These are phyloP conservation scores for Corythucha ciliata DNA, from an alignment of 2,888 invertebrate genomes.

Conservation along the genomic window DNA sequence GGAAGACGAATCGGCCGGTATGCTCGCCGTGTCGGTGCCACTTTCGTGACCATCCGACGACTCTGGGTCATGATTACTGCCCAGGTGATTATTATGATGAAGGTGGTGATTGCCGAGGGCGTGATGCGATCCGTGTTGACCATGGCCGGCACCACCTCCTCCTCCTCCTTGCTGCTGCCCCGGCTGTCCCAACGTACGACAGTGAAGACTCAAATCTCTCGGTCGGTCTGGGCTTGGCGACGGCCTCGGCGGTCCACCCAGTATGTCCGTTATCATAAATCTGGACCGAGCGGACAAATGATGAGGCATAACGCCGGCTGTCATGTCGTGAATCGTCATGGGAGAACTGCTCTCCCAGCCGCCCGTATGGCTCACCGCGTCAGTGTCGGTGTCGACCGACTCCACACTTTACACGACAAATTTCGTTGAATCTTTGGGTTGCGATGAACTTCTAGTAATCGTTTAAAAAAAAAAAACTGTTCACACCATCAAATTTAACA, in stretches of 20 bases:
- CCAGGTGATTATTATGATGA: no score
- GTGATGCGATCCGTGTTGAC: no score
- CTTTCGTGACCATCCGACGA: conserved; percentile 48
- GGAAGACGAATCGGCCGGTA: conserved; percentile 48
- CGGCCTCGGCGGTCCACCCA: conserved; percentile 47
- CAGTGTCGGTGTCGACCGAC: conserved; percentile 15
- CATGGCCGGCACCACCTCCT: no score
- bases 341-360: conserved; percentile 27
- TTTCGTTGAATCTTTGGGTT: no score
- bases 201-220: conserved; percentile 47
- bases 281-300: conserved; percentile 60
- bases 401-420: not conserved
- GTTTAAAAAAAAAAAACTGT: conserved; percentile 4
- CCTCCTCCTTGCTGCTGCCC: no score
- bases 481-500: conserved; percentile 2
- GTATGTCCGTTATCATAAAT: conserved; percentile 85
- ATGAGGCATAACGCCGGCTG: conserved; percentile 48
- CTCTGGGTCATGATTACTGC: conserved; percentile 48
- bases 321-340: conserved; percentile 37
- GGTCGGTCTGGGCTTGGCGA: conserved; percentile 45
- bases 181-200: conserved; percentile 39
- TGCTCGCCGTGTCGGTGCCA: conserved; percentile 46
- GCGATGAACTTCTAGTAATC: no score
- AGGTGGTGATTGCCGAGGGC: no score
- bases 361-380: conserved; percentile 24